A percentile compares a stretch with the other conserved stretches of the same genome.
Conservation (phyloP, 2,888 invertebrate genomes). For the Andrena bucephala region DNA sequence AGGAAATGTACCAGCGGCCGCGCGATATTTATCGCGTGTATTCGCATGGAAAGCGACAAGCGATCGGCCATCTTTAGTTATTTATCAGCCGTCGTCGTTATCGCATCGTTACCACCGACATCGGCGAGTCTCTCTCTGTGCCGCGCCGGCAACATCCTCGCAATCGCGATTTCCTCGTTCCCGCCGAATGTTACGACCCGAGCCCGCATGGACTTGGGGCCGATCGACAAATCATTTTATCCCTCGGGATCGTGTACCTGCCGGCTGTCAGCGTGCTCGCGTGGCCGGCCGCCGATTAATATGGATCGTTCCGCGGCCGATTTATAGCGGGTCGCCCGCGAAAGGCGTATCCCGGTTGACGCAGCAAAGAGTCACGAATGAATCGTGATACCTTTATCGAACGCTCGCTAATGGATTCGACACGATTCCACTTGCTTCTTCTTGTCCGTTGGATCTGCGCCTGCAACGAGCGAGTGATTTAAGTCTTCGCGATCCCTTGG, state of each 20-base stretch:
- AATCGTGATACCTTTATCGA: not conserved
- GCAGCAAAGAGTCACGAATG: not conserved
- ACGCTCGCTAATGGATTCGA: constrained; percentile 33
- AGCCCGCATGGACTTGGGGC: constrained; percentile 19
- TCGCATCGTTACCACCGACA: constrained; percentile 57
- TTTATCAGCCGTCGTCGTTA: constrained; percentile 49
- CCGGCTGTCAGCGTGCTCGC: constrained; percentile 37
- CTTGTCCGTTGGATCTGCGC: not conserved
- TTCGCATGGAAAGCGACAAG: constrained; percentile 58
- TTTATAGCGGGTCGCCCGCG: constrained; percentile 24
- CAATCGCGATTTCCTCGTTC: constrained; percentile 58
- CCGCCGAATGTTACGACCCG: constrained; percentile 51
- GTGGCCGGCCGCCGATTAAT: constrained; percentile 46
- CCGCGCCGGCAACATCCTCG: constrained; percentile 51
- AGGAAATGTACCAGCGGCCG: constrained; percentile 53
- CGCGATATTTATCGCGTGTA: constrained; percentile 58
- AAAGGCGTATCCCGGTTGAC: not conserved
- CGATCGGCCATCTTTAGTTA: constrained; percentile 60
- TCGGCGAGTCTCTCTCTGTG: constrained; percentile 30
- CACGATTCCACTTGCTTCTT: not conserved
- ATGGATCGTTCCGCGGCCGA: constrained; percentile 47
- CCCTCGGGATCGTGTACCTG: constrained; percentile 33
- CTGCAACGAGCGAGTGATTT: too few species aligned
- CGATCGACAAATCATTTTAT: constrained; percentile 57
- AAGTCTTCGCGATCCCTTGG: too few species aligned